These are phyloP conservation scores for Encarsia formosa DNA, from an alignment of 2,888 invertebrate species.

Conservation along the genomic window DNA sequence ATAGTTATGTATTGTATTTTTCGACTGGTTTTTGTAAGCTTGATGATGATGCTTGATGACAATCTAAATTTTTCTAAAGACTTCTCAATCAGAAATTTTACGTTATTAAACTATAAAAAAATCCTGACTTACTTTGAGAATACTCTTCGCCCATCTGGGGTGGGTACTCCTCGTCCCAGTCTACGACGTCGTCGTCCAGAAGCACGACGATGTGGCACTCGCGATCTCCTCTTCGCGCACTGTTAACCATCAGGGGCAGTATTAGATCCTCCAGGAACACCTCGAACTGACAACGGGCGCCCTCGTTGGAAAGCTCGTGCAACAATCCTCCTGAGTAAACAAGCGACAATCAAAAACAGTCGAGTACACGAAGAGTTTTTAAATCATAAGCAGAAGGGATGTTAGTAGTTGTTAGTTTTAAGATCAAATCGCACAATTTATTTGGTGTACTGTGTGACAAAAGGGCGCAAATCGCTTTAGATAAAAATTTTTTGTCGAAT, in stretches of 20 bases:
- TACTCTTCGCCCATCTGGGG: slow-evolving; percentile 99
- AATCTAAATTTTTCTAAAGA: too few species aligned
- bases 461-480: too few species aligned
- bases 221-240: slow-evolving; percentile 89
- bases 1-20: too few species aligned
- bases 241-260: slow-evolving; percentile 92
- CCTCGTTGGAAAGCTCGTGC: slow-evolving; percentile 98
- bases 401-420: too few species aligned
- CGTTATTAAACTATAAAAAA: background rate
- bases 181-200: slow-evolving; percentile 90
- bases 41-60: too few species aligned
- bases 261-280: slow-evolving; percentile 92
- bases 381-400: too few species aligned
- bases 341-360: too few species aligned
- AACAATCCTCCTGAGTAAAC: slow-evolving; percentile 72
- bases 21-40: too few species aligned
- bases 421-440: too few species aligned
- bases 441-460: too few species aligned
- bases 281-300: slow-evolving; percentile 96
- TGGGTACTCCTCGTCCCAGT: slow-evolving; percentile 99
- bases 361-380: too few species aligned
- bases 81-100: background rate
- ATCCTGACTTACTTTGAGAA: slow-evolving; percentile 71
- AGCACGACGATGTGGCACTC: slow-evolving; percentile 97
- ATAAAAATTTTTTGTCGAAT: too few species aligned